phyloP scores from a whole-genome alignment of 2,113 vertebrate genomes.

The Phainopepla nitens region DNA sequence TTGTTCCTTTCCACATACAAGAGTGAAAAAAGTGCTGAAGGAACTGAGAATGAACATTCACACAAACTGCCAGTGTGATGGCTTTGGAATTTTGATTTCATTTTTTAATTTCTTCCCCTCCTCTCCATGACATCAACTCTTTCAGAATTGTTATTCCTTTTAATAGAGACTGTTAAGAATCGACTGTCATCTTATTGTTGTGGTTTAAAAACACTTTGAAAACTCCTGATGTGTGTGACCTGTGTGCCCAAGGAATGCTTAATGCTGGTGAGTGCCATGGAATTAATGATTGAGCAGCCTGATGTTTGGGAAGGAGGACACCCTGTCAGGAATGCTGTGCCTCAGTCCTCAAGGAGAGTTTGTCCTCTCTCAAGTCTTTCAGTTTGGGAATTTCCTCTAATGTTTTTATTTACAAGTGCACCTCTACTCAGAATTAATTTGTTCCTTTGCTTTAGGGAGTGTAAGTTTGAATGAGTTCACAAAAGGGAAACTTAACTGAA shows the following conservation, averaged over 20 bases:
- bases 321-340: neutral
- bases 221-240: neutral
- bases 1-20: slow-evolving; percentile 84
- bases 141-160: neutral
- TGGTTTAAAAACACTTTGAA: neutral
- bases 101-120: neutral
- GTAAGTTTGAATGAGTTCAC: neutral
- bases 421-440: neutral
- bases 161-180: neutral
- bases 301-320: neutral
- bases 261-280: neutral
- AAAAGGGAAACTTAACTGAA: neutral
- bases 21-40: slow-evolving; percentile 64
- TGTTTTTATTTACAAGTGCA: neutral
- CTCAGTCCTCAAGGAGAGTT: neutral
- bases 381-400: neutral
- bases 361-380: neutral
- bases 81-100: neutral
- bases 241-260: accelerated
- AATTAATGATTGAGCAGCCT: neutral
- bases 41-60: neutral
- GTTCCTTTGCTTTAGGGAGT: neutral
- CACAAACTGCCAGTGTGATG: neutral
- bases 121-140: neutral
- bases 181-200: neutral